phyloP scores from a whole-genome alignment of 2,797 vertebrate genomes.

The Coluber constrictor region DNA sequence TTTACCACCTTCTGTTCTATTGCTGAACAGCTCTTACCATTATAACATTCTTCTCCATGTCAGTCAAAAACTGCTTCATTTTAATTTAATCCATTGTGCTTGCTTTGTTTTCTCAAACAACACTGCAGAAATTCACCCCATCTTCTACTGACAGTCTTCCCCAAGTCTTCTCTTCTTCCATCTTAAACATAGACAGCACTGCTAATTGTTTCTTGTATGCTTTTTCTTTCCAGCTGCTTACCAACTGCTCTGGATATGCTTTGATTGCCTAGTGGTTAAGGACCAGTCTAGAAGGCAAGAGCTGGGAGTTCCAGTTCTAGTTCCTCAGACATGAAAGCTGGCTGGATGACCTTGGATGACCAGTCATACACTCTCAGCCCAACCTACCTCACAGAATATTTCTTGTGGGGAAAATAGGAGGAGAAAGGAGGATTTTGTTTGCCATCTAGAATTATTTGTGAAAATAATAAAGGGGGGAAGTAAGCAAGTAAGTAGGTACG shows the following conservation, averaged over 20 bases:
- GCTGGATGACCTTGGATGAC: neutral
- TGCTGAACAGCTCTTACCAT: neutral
- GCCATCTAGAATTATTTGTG: neutral
- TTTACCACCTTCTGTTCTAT: neutral
- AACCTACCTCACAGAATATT: neutral
- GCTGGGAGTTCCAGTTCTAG: neutral
- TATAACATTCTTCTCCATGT: neutral
- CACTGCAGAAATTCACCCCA: neutral
- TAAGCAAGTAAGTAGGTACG: neutral
- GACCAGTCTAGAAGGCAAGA: neutral
- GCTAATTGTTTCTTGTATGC: neutral
- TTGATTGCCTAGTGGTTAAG: neutral
- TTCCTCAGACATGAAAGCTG: neutral
- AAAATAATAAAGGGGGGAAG: neutral
- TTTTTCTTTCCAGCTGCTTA: neutral
- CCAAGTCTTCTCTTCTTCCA: neutral
- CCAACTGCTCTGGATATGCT: neutral
- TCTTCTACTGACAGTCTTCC: neutral
- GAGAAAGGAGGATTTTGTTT: neutral
- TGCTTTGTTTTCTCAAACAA: neutral
- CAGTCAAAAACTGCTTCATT: neutral
- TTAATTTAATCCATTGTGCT: neutral
- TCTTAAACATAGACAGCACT: neutral
- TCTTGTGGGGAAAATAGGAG: neutral
- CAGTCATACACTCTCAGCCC: neutral